Base-by-base conservation (phyloP, 2,888 invertebrate genomes). In the Lasioglossum zephyrum region DNA sequence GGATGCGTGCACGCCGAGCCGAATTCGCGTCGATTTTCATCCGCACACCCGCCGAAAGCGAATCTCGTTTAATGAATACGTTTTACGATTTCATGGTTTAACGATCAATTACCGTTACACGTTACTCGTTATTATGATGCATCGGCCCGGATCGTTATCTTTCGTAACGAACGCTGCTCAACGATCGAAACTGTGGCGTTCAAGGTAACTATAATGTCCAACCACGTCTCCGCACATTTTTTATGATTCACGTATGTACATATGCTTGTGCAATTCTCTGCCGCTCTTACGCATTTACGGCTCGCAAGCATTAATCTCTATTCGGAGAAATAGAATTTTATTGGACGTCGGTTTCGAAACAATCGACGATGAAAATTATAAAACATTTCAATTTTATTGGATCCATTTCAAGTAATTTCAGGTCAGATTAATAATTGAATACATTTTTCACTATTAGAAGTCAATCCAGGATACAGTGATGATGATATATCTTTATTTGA, bases 41-140 rank as follows among this genome's bases (percentile, higher is more conserved):
- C 44, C 44, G 47, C 16, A 11, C 22, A 13, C 3, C 41, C 36
- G n/a, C 49, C 9, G 49, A 57, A 53, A 69, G 69, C 9, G 69
- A 75, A 75, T 75, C 49, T 41, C 49, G 44, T 73, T 80, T 80
- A 74, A 66, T 69, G 74, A 53, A 79, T 81, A 79, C 26, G 69
- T 66, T 69, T 74, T 79, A 79, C 70, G 57, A 77, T 84, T 84
- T 84, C 81, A 66, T 63, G 63, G 73, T 74, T 77, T 81, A 79
- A 73, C 72, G 84, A 79, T 84, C 81, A 79, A 81, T 87, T 84
- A 87, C 81, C 75, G 84, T 57, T 36, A 47, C 69, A 39, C 79
- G 31, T 53, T 69, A 70, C 84, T 86, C 81, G 80, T 82, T 85
- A 85, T 82, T 77, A 47, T 11, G 47, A 47, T 47, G 44, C 47